These are phyloP conservation scores for Temnothorax nylanderi DNA, from an alignment of 1,140 invertebrate species.

Conservation along the genomic window DNA sequence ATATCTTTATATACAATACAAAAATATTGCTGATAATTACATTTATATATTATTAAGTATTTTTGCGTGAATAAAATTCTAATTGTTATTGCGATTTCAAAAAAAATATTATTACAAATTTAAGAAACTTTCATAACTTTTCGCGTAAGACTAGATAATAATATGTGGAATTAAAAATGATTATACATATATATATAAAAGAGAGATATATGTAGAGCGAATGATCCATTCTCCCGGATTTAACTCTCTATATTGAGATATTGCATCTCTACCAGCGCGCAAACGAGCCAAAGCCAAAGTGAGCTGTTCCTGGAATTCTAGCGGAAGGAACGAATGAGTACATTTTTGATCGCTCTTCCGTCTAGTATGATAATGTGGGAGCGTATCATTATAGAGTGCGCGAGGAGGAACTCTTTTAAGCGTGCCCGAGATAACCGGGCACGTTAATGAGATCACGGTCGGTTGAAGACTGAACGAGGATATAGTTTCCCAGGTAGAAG, in stretches of 20 bases:
- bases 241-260: neutral
- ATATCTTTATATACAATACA: neutral
- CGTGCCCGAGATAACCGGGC: slow-evolving; percentile 45
- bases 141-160: neutral
- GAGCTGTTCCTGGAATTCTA: neutral
- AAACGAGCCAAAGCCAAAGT: slow-evolving; percentile 43
- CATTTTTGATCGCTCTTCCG: slow-evolving; percentile 60
- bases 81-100: neutral
- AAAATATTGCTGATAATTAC: neutral
- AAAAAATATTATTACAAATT: neutral
- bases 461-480: slow-evolving; percentile 54
- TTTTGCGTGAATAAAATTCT: neutral
- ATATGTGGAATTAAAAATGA: neutral
- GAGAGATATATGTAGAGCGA: neutral
- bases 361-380: slow-evolving; percentile 25
- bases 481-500: slow-evolving; percentile 37
- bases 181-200: neutral
- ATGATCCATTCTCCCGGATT: neutral
- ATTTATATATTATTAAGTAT: neutral
- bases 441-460: slow-evolving; percentile 71
- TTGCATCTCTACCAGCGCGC: neutral
- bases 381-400: slow-evolving; percentile 65
- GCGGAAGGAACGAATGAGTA: neutral
- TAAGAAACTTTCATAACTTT: neutral
- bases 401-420: slow-evolving; percentile 60